A percentile compares a stretch with the other conserved stretches of the same genome.
Conservation (phyloP, 2,888 invertebrate species). For the Tubulanus polymorphus region DNA sequence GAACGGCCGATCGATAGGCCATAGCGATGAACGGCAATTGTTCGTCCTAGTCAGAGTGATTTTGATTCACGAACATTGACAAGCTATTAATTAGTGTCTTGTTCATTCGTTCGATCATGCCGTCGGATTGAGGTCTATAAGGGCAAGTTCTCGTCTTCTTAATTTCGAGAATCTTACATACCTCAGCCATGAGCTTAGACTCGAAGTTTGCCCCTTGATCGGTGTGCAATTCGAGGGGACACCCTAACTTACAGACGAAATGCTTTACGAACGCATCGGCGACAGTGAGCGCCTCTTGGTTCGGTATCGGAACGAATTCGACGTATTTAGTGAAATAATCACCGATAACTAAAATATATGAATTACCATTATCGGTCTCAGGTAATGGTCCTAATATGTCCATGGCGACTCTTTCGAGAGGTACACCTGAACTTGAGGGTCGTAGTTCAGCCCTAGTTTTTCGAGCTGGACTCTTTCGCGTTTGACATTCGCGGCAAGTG, state of each 20-base stretch:
- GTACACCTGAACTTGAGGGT: conserved; percentile 3
- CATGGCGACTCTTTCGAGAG: conserved; percentile 14
- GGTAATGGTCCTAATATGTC: conserved; percentile 18
- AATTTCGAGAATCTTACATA: conserved; percentile 4
- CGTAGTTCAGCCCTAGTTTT: conserved; percentile 3
- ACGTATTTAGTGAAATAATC: conserved; percentile 15
- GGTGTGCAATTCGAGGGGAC: conserved; percentile 3
- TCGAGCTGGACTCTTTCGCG: neutral
- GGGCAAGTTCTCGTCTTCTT: conserved; percentile 10
- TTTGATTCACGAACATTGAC: conserved; percentile 1
- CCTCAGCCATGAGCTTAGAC: conserved; percentile 5
- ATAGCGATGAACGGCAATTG: conserved; percentile 5
- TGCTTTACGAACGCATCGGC: conserved; percentile 7
- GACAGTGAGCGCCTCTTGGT: conserved; percentile 1
- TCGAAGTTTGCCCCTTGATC: conserved; percentile 16
- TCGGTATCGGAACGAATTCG: conserved; percentile 5
- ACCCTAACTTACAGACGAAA: conserved; percentile 10
- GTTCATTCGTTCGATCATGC: conserved; percentile 10
- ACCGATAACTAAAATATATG: conserved; percentile 10
- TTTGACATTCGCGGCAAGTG: conserved; percentile 2
- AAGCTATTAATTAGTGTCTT: neutral
- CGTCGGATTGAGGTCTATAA: conserved; percentile 11
- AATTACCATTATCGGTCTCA: conserved; percentile 1
- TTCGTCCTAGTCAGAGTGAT: conserved; percentile 9
- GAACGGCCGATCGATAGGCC: conserved; percentile 7